Evolutionary conservation across 2,797 vertebrate species (phyloP).

Genomic region (Lepidocolaptes lacrymiger): DNA sequence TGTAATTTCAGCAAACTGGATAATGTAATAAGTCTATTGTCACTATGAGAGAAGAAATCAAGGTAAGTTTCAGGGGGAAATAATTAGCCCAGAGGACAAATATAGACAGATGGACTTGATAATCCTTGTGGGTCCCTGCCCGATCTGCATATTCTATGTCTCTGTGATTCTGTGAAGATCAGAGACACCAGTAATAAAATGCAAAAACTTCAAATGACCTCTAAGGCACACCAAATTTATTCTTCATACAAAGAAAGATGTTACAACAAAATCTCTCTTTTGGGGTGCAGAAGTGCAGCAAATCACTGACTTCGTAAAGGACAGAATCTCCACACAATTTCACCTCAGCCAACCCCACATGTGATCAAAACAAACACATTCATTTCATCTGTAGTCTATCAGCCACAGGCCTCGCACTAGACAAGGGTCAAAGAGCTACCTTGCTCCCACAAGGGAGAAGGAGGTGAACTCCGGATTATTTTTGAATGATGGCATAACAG

Average conservation of each 20-base stretch:
- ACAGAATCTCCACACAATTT: background rate
- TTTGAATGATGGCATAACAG: background rate
- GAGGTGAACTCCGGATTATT: background rate
- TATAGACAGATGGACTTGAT: background rate
- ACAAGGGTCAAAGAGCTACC: background rate
- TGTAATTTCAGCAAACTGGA: conserved; percentile 37
- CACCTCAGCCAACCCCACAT: accelerated
- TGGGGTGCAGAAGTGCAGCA: background rate
- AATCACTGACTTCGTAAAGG: background rate
- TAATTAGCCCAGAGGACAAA: conserved; percentile 44
- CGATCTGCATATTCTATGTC: background rate
- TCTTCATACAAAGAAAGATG: background rate
- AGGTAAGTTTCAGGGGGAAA: conserved; percentile 7
- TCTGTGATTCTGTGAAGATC: background rate
- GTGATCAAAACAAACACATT: background rate
- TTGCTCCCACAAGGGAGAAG: background rate
- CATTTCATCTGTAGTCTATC: background rate
- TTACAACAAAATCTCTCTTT: background rate
- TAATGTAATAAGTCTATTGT: conserved; percentile 13
- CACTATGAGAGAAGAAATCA: background rate
- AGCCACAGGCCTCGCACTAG: background rate
- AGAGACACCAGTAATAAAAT: background rate
- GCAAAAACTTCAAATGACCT: background rate
- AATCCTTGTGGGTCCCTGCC: background rate
- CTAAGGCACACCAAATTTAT: background rate